These are phyloP conservation scores for Trichogramma evanescens DNA, from an alignment of 2,888 invertebrate species.

Conservation along the genomic window DNA sequence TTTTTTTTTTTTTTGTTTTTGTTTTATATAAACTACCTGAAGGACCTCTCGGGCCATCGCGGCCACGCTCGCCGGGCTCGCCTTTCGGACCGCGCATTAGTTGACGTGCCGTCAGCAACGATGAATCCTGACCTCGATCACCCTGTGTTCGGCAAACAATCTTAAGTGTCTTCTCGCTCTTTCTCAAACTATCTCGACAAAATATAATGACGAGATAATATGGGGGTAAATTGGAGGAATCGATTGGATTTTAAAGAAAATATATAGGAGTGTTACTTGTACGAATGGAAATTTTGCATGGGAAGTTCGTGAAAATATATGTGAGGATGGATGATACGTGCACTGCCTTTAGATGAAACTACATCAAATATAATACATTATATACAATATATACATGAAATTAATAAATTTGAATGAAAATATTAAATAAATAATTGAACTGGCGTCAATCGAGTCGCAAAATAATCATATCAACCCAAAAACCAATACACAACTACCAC, in stretches of 20 bases:
- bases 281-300: too few relatives aligned
- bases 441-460: too few relatives aligned
- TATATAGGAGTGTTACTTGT: too few relatives aligned
- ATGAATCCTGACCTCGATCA: slow-evolving; percentile 55
- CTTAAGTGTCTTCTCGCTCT: background rate
- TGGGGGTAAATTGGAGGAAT: too few relatives aligned
- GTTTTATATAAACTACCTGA: slow-evolving; percentile 42
- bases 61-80: slow-evolving; percentile 15
- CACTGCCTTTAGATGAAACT: too few relatives aligned
- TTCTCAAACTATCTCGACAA: background rate
- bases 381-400: background rate
- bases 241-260: too few relatives aligned
- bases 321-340: too few relatives aligned
- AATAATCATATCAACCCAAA: too few relatives aligned
- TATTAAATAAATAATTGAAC: too few relatives aligned
- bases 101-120: background rate
- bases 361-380: too few relatives aligned
- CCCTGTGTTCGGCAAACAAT: slow-evolving; percentile 45
- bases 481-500: background rate
- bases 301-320: too few relatives aligned
- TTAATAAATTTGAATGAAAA: background rate
- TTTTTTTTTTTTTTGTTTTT: background rate
- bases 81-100: slow-evolving; percentile 14
- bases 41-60: slow-evolving; percentile 52
- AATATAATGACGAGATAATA: too few relatives aligned